Evolutionary conservation across 2,888 invertebrate species (phyloP).

Genomic region (Beris morrisii): DNA sequence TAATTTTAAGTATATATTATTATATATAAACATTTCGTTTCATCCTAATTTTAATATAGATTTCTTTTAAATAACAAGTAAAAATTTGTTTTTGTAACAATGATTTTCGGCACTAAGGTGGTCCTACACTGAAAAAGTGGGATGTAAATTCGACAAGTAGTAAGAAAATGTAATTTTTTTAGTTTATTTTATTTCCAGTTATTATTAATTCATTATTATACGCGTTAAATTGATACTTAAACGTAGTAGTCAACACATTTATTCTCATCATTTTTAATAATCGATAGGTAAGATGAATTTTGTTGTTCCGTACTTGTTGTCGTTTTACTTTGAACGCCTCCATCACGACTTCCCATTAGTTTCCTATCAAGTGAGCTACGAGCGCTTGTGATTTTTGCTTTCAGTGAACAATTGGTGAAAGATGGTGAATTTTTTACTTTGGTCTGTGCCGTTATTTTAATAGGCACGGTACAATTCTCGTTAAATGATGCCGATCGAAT

Average conservation of each 20-base stretch:
- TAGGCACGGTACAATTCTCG: constrained; percentile 38
- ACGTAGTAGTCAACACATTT: constrained; percentile 38
- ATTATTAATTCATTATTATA: background rate
- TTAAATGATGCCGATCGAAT: constrained; percentile 40
- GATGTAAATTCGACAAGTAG: constrained; percentile 30
- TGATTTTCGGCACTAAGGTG: constrained; percentile 39
- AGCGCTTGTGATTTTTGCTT: constrained; percentile 36
- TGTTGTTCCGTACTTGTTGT: background rate
- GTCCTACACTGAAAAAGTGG: constrained; percentile 32
- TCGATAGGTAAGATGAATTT: constrained; percentile 32
- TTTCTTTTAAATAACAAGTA: constrained; percentile 15
- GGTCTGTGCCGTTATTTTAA: constrained; percentile 35
- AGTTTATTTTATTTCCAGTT: constrained; percentile 11
- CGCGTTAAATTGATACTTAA: constrained; percentile 26
- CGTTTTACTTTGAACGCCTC: background rate
- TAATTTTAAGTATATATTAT: constrained; percentile 7
- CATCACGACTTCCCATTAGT: constrained; percentile 22
- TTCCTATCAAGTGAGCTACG: constrained; percentile 35
- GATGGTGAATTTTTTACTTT: constrained; percentile 39
- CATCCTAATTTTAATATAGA: background rate
- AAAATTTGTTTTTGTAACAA: constrained; percentile 30
- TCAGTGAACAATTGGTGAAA: constrained; percentile 35
- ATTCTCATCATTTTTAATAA: constrained; percentile 35
- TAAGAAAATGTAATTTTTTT: constrained; percentile 9
- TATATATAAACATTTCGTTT: constrained; percentile 2